Evolutionary conservation across 1,140 invertebrate species (phyloP).

Genomic region (Drosophila takahashii): DNA sequence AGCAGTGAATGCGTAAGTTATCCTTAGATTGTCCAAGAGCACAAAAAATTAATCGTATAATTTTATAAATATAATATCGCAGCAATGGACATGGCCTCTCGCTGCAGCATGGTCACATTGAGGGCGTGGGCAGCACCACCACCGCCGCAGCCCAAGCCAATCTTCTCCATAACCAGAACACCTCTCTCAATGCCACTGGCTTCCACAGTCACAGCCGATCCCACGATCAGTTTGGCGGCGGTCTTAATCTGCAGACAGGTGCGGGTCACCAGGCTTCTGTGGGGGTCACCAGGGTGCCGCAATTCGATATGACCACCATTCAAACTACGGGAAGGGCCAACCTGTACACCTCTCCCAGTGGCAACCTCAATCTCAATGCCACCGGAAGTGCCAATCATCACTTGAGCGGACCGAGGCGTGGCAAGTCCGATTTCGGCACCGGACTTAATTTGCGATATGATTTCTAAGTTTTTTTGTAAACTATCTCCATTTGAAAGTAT

Average conservation of each 20-base stretch:
- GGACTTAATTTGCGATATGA: constrained; percentile 50
- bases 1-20: constrained; percentile 60
- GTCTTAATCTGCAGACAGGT: constrained; percentile 42
- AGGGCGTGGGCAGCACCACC: constrained; percentile 44
- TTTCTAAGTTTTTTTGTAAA: constrained; percentile 37
- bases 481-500: too few relatives aligned
- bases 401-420: constrained; percentile 56
- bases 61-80: not conserved
- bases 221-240: constrained; percentile 55
- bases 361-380: constrained; percentile 58
- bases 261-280: constrained; percentile 54
- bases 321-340: constrained; percentile 55
- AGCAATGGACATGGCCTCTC: constrained; percentile 62
- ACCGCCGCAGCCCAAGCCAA: constrained; percentile 44
- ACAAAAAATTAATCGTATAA: too few relatives aligned
- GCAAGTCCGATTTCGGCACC: constrained; percentile 55
- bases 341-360: constrained; percentile 59
- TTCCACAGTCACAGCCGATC: constrained; percentile 51
- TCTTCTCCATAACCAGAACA: constrained; percentile 37
- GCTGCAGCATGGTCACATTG: constrained; percentile 55
- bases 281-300: constrained; percentile 51
- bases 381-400: constrained; percentile 57
- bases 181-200: constrained; percentile 39
- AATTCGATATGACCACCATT: constrained; percentile 58
- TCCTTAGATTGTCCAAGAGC: too few relatives aligned